phyloP scores from a whole-genome alignment of 2,797 vertebrate species.

The Clangula hyemalis region DNA sequence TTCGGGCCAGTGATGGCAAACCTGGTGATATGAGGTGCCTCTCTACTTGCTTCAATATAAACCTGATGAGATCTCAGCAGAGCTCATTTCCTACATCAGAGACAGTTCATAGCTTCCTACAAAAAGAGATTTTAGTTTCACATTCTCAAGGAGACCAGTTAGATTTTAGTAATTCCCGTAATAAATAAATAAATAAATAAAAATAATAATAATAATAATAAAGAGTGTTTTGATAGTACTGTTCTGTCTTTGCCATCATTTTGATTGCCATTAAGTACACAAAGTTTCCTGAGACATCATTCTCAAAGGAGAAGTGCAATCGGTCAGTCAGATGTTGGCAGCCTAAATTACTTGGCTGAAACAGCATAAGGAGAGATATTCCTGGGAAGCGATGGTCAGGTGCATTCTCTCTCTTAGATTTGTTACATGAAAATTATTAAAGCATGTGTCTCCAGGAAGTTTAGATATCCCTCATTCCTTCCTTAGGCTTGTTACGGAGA shows the following conservation, averaged over 20 bases:
- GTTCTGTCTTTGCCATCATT: slow-evolving; percentile 14
- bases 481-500: not conserved
- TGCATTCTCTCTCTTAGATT: not conserved
- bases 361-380: not conserved
- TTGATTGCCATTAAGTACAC: slow-evolving; percentile 20
- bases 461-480: not conserved
- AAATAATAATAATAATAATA: too few relatives aligned
- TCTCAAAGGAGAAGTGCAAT: not conserved
- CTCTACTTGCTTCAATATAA: not conserved
- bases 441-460: not conserved
- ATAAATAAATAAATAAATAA: not conserved
- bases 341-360: not conserved
- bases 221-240: not conserved
- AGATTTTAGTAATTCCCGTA: slow-evolving; percentile 4
- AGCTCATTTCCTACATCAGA: not conserved
- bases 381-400: not conserved
- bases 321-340: not conserved
- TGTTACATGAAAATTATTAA: not conserved
- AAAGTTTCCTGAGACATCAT: not conserved
- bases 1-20: slow-evolving; percentile 11
- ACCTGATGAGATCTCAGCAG: not conserved
- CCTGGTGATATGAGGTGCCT: not conserved
- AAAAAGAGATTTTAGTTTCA: slow-evolving; percentile 27
- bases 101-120: not conserved
- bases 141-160: not conserved